Conservation (phyloP, 1,140 invertebrate species). For the Diorhabda carinulata region DNA sequence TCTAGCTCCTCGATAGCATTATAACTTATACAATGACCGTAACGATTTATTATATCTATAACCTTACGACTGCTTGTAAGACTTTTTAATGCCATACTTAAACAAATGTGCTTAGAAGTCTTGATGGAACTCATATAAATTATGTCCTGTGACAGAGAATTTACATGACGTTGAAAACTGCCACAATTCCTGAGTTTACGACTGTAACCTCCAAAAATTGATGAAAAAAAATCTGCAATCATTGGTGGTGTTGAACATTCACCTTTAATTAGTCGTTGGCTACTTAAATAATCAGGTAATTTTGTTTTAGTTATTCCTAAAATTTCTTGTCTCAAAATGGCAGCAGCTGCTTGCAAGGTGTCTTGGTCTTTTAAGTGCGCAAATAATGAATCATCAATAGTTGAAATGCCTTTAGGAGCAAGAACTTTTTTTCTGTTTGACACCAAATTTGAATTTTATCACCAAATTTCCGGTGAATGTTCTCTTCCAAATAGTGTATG, state of each 20-base stretch:
- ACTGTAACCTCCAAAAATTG: constrained; percentile 18
- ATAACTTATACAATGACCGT: constrained; percentile 42
- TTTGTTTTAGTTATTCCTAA: constrained; percentile 18
- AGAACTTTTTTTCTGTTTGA: constrained; percentile 28
- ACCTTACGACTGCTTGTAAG: constrained; percentile 42
- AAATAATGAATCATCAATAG: constrained; percentile 32
- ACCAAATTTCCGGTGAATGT: constrained; percentile 26
- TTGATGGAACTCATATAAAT: constrained; percentile 34
- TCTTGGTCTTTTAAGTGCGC: constrained; percentile 33
- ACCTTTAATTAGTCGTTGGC: constrained; percentile 28
- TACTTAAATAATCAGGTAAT: constrained; percentile 31
- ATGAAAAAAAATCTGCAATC: constrained; percentile 17
- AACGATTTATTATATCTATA: constrained; percentile 36
- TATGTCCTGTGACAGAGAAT: constrained; percentile 24
- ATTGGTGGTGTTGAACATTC: constrained; percentile 28
- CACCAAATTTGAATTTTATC: constrained; percentile 27
- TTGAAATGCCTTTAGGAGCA: constrained; percentile 27
- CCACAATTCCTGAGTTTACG: constrained; percentile 14
- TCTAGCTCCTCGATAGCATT: constrained; percentile 39
- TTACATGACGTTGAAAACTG: constrained; percentile 11
- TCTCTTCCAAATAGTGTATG: constrained; percentile 29
- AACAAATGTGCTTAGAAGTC: constrained; percentile 38
- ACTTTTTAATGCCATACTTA: constrained; percentile 35
- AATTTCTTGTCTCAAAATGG: constrained; percentile 30
- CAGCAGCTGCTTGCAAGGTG: constrained; percentile 26